A percentile compares a stretch with the other conserved stretches of the same genome.
Evolutionary conservation across 2,113 vertebrate genomes (phyloP).

Genomic region (Hippocampus mohnikei): DNA sequence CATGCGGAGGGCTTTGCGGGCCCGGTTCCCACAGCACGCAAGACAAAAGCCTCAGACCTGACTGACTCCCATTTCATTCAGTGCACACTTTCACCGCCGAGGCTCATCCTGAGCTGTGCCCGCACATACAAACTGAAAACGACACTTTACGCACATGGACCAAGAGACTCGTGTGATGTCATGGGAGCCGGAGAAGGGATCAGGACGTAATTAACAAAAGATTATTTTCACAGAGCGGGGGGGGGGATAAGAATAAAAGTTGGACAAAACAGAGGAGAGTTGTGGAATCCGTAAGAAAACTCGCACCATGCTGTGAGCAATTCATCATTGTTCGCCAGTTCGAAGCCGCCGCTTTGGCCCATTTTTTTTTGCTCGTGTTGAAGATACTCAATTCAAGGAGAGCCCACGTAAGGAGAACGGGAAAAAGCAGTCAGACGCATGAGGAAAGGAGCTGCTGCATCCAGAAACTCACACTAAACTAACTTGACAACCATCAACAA

Average conservation of each 20-base stretch:
- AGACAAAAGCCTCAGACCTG: conserved; percentile 50
- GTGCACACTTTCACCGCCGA: conserved; percentile 47
- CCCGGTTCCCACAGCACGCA: conserved; percentile 51
- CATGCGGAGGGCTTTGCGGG: conserved; percentile 53
- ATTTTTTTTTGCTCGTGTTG: no score
- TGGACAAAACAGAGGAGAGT: conserved; percentile 26
- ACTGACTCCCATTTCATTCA: conserved; percentile 48
- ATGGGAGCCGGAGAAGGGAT: conserved; percentile 43
- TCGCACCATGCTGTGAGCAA: conserved; percentile 25
- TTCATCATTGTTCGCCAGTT: conserved; percentile 29
- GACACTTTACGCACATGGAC: conserved; percentile 36
- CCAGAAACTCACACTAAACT: not conserved
- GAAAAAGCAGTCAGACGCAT: no score
- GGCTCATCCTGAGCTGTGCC: conserved; percentile 31
- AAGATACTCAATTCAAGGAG: no score
- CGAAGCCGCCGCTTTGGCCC: no score
- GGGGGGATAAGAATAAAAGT: not conserved
- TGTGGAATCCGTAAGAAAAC: conserved; percentile 46
- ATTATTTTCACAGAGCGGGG: conserved; percentile 40
- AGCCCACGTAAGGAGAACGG: not conserved
- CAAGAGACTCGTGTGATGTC: conserved; percentile 42
- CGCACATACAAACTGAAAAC: conserved; percentile 31
- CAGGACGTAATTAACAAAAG: conserved; percentile 55
- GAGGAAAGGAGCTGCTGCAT: not conserved
- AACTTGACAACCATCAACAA: not conserved